Percentiles rank a stretch among this genome's conserved stretches.
Conservation (phyloP, 2,888 invertebrate species). For the Temnothorax rugatulus region DNA sequence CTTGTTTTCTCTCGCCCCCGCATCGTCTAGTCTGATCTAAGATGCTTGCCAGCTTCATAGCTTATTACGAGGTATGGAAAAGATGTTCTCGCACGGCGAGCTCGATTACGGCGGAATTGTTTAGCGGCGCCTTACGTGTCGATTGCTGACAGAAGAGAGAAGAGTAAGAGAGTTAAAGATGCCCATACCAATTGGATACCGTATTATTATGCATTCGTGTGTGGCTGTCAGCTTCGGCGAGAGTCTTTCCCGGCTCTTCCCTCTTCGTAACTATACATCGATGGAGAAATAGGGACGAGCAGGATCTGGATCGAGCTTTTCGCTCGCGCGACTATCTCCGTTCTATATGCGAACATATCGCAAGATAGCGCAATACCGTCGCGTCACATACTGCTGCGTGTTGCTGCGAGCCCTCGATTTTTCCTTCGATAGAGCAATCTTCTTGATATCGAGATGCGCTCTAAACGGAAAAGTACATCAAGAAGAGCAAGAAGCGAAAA, state of each 20-base stretch:
- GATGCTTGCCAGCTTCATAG: constrained; percentile 56
- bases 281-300: constrained; percentile 26
- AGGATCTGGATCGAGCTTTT: constrained; percentile 22
- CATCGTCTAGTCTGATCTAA: constrained; percentile 21
- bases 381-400: constrained; percentile 64
- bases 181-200: constrained; percentile 62
- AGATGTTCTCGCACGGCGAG: constrained; percentile 71
- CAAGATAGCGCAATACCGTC: constrained; percentile 60
- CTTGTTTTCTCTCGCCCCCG: constrained; percentile 17
- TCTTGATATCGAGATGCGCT: constrained; percentile 52
- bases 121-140: constrained; percentile 80
- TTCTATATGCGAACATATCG: constrained; percentile 39
- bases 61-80: constrained; percentile 75
- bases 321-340: background rate
- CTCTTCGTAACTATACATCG: constrained; percentile 22
- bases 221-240: background rate
- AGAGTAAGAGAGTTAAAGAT: background rate
- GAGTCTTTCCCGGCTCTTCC: background rate
- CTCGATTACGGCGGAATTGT: constrained; percentile 77
- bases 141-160: constrained; percentile 75
- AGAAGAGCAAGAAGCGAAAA: constrained; percentile 4
- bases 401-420: constrained; percentile 61
- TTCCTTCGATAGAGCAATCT: constrained; percentile 66
- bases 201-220: constrained; percentile 71
- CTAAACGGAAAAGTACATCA: constrained; percentile 49